phyloP scores from a whole-genome alignment of 2,797 vertebrate species.

The Onychomys arenicola region DNA sequence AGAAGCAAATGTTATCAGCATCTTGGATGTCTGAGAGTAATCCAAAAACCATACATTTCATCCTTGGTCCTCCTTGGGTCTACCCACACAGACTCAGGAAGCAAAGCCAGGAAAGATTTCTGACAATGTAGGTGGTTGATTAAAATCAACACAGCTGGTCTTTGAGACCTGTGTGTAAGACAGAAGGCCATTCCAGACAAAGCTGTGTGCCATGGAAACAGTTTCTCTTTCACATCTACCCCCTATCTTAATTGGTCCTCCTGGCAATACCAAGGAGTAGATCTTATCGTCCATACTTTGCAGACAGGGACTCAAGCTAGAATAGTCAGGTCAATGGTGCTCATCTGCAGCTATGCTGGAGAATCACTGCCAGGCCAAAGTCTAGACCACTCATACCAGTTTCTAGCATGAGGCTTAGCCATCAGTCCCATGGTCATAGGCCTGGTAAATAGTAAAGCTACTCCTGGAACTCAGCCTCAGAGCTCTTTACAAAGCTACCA shows the following conservation, averaged over 20 bases:
- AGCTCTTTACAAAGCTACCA: neutral
- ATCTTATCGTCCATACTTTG: neutral
- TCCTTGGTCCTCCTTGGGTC: neutral
- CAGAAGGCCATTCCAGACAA: neutral
- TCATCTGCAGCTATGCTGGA: neutral
- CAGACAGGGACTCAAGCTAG: neutral
- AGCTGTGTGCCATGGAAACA: neutral
- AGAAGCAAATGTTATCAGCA: neutral
- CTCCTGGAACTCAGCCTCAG: neutral
- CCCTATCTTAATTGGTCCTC: neutral
- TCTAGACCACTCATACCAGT: neutral
- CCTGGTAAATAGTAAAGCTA: neutral
- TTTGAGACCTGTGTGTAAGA: neutral
- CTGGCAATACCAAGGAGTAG: neutral
- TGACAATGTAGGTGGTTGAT: neutral
- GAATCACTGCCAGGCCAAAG: neutral
- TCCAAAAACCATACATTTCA: neutral
- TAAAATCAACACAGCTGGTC: neutral
- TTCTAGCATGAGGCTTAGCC: neutral
- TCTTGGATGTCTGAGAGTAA: neutral
- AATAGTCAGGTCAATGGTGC: neutral
- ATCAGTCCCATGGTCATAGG: too few species aligned
- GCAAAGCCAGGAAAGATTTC: neutral
- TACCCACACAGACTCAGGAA: neutral
- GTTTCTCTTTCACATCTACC: neutral